phyloP scores from a whole-genome alignment of 2,113 vertebrate genomes.

The Oryzias woworae region DNA sequence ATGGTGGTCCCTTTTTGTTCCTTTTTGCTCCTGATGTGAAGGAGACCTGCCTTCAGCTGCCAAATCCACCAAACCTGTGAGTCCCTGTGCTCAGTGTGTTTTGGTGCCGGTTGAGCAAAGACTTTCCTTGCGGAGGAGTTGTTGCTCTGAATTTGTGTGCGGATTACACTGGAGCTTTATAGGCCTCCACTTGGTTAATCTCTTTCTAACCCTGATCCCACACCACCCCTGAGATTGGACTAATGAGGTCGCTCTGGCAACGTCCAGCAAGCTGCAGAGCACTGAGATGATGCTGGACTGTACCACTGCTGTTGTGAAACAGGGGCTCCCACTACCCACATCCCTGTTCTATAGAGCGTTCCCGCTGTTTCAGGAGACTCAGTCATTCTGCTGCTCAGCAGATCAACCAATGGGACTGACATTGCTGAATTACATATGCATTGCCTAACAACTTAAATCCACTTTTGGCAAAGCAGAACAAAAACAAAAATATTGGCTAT shows the following conservation, averaged over 20 bases:
- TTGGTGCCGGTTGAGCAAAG: constrained; percentile 16
- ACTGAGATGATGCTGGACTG: constrained; percentile 9
- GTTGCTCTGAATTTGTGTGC: constrained; percentile 50
- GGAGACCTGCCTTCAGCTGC: not conserved
- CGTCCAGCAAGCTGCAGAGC: constrained; percentile 32
- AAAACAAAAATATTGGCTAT: not conserved
- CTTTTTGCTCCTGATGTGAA: constrained; percentile 12
- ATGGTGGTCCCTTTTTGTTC: constrained; percentile 69
- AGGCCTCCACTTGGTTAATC: constrained; percentile 69
- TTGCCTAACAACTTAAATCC: constrained; percentile 14
- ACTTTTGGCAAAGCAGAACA: not conserved
- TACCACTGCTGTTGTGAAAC: constrained; percentile 34
- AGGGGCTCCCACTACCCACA: constrained; percentile 10
- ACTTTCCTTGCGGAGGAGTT: constrained; percentile 3
- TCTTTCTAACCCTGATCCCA: constrained; percentile 63
- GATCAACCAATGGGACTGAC: constrained; percentile 27
- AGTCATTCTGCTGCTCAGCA: constrained; percentile 27
- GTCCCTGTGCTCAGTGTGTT: not conserved
- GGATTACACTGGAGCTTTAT: constrained; percentile 73
- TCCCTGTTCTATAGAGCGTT: constrained; percentile 6
- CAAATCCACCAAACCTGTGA: constrained; percentile 4
- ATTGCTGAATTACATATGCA: constrained; percentile 30
- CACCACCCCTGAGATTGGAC: constrained; percentile 27
- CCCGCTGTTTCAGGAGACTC: constrained; percentile 17
- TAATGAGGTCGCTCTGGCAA: constrained; percentile 43